Base-by-base conservation (phyloP, 53 echinoderm and acorn worm species). In the Pentamera pediparva region DNA sequence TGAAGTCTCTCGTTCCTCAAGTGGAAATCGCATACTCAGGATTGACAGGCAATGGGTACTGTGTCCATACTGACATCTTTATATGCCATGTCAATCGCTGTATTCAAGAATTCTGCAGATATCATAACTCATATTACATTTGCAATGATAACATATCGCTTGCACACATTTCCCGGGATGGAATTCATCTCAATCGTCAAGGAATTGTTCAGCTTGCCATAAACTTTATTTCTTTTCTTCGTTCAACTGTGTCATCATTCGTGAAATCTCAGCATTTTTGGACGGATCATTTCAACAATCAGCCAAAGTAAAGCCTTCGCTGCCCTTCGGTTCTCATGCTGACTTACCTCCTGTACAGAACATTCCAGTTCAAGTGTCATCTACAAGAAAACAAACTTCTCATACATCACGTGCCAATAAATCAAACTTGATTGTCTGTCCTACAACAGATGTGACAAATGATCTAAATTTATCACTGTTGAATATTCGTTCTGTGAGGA, bases 171-270 rank as follows among this genome's bases (percentile, higher is more conserved):
- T 65, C 65, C 6, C 65, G 40, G 20, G 65, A 39, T 22, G 65
- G 39, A 39, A 65, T 65, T 22, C 65, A 65, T 22, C 40, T 65
- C 1, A 65, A 38, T 11, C 37, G 64, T 1, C 2, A 27, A 24
- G 64, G 64, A 12, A 63, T 63, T 38, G 24, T 63, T 4, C 37
- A 63, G 39, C 64, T 63, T 13, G 64, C 64, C n/a, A 63, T 37
- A 40, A 63, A 63, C 25, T 63, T 39, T 22, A 63, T 63, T 13
- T 37, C n/a, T 37, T 63, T 4, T 25, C 39, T 63, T 1, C 39
- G 39, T 24, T 37, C 64, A 18, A 63, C 38, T 63, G 8, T n/a
- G n/a, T n/a, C n/a, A n/a, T n/a, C 17, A 9, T 37, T 2, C 25
- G 3, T 12, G 34, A 32, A 62, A 13, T 34, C 35, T 4, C 5